Conservation (phyloP, 2,797 vertebrate species). For the Erithacus rubecula region DNA sequence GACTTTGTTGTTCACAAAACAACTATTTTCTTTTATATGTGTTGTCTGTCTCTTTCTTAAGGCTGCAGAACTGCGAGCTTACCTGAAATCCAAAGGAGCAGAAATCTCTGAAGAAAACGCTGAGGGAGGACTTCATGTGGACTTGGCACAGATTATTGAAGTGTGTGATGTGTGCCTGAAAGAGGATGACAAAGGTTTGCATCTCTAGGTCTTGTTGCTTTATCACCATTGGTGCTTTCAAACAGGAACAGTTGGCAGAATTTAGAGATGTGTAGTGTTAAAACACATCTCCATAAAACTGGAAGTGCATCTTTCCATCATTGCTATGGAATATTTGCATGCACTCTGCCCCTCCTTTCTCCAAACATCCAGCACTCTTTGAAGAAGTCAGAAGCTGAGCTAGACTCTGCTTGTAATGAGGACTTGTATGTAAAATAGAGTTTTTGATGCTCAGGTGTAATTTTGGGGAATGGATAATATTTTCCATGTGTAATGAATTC, state of each 20-base stretch:
- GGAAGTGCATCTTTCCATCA: background rate
- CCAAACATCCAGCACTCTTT: background rate
- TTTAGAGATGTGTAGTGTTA: background rate
- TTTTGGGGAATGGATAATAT: background rate
- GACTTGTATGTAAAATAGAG: background rate
- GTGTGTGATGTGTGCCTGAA: constrained; percentile 94
- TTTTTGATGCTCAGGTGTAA: background rate
- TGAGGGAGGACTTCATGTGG: constrained; percentile 92
- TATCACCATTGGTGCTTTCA: fast-evolving
- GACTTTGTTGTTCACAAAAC: background rate
- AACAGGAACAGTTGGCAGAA: background rate
- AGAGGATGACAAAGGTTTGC: constrained; percentile 95
- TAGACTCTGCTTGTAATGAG: background rate
- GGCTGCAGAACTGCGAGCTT: constrained; percentile 93
- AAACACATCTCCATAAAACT: background rate
- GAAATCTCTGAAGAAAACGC: constrained; percentile 97
- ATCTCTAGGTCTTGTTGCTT: background rate
- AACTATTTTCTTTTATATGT: background rate
- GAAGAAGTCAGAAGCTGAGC: background rate
- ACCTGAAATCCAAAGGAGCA: constrained; percentile 94
- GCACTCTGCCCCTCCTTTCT: background rate
- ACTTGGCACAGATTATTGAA: constrained; percentile 95
- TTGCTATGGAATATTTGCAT: background rate
- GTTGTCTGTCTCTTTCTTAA: background rate
- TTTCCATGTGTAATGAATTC: background rate